Conservation (phyloP, 2,888 invertebrate species). For the Ichneumon xanthorius region DNA sequence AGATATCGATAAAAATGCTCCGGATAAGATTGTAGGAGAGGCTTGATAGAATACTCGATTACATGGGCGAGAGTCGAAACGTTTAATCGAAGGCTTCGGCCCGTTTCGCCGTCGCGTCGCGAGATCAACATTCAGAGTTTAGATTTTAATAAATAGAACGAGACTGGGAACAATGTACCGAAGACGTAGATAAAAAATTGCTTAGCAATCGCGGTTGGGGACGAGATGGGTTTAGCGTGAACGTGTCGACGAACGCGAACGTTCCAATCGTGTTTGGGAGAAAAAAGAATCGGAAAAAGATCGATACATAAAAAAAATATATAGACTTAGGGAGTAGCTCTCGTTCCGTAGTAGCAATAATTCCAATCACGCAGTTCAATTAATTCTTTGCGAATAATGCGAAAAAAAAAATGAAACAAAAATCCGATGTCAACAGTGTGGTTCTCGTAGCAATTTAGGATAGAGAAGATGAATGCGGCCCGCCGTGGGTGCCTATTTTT, state of each 20-base stretch:
- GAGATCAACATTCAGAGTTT: not conserved
- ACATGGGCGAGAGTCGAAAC: not conserved
- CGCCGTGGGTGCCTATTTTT: constrained; percentile 64
- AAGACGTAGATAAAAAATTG: constrained; percentile 12
- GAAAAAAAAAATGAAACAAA: constrained; percentile 1
- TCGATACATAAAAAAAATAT: not conserved
- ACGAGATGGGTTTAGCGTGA: not conserved
- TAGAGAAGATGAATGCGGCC: constrained; percentile 54
- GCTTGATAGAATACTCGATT: not conserved
- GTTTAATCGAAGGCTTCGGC: not conserved
- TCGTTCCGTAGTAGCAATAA: constrained; percentile 62
- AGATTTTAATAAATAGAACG: constrained; percentile 4
- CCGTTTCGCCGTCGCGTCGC: constrained; percentile 1
- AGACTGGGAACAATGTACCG: constrained; percentile 50
- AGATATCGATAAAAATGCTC: not conserved
- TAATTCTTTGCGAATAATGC: constrained; percentile 41
- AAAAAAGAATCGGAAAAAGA: constrained; percentile 1
- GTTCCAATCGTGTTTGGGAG: not conserved
- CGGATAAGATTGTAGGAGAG: not conserved
- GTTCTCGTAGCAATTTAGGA: constrained; percentile 22
- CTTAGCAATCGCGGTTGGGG: not conserved
- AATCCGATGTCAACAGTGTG: constrained; percentile 14
- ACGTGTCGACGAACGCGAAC: not conserved
- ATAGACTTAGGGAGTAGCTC: constrained; percentile 36
- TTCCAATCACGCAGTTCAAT: constrained; percentile 57